Percentiles rank a stretch among this genome's conserved stretches.
phyloP scores from a whole-genome alignment of 2,888 invertebrate genomes.

The Dynastes tityus region DNA sequence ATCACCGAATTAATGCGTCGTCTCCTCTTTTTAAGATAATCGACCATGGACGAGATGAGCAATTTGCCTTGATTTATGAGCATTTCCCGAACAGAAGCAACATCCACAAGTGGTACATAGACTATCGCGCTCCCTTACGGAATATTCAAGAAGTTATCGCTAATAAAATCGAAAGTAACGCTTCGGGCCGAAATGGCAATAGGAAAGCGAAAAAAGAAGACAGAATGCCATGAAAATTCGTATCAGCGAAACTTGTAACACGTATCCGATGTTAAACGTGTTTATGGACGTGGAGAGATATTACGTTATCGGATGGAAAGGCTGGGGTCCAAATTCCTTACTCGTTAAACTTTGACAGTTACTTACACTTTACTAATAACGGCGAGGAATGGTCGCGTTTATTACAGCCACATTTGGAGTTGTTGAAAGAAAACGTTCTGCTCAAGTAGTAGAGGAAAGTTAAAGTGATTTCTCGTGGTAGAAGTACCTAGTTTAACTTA shows the following conservation, averaged over 20 bases:
- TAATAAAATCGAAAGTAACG: slow-evolving; percentile 21
- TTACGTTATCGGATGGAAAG: background rate
- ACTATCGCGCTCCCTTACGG: slow-evolving; percentile 13
- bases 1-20: background rate
- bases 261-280: background rate
- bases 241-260: background rate
- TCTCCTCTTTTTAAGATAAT: slow-evolving; percentile 9
- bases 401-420: background rate
- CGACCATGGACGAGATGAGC: background rate
- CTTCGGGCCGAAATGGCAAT: background rate
- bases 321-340: background rate
- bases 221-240: slow-evolving; percentile 2
- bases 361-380: slow-evolving; percentile 29
- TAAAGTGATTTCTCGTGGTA: background rate
- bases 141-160: slow-evolving; percentile 21
- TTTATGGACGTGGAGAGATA: background rate
- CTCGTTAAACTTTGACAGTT: slow-evolving; percentile 13
- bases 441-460: background rate
- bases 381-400: background rate
- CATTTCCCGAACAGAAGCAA: background rate
- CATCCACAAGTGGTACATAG: slow-evolving; percentile 30
- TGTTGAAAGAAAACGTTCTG: background rate
- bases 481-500: background rate
- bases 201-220: background rate
- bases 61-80: slow-evolving; percentile 10